phyloP scores from a whole-genome alignment of 2,888 invertebrate species.

The Lymantria monacha region DNA sequence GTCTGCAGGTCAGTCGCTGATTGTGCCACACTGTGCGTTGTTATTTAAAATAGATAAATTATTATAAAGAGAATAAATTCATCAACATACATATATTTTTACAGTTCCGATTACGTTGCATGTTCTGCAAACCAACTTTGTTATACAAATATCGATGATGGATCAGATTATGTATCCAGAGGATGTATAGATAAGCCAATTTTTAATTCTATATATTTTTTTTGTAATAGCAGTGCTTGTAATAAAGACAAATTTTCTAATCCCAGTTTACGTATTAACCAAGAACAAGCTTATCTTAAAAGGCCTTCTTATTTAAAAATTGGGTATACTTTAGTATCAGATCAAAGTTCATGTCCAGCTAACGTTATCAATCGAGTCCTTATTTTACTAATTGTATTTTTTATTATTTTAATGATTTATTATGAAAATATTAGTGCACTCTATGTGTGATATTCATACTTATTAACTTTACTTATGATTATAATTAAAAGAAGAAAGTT shows the following conservation, averaged over 20 bases:
- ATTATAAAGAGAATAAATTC: no score
- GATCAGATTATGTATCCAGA: slow-evolving; percentile 46
- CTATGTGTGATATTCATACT: not conserved
- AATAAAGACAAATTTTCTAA: slow-evolving; percentile 36
- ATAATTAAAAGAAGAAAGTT: not conserved
- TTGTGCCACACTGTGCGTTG: no score
- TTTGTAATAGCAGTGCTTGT: slow-evolving; percentile 48
- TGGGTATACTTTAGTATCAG: not conserved
- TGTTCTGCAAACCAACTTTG: slow-evolving; percentile 55
- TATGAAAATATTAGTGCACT: not conserved
- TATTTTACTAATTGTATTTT: not conserved
- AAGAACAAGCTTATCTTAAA: not conserved
- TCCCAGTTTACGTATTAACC: slow-evolving; percentile 4
- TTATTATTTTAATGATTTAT: not conserved
- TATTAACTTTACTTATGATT: not conserved
- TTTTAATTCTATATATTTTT: slow-evolving; percentile 51
- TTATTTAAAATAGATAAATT: no score
- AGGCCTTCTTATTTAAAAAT: not conserved
- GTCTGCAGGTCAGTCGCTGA: no score
- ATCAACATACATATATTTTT: slow-evolving; percentile 23
- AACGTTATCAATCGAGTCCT: not conserved
- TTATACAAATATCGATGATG: slow-evolving; percentile 51
- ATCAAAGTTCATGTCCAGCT: not conserved
- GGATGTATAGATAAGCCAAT: slow-evolving; percentile 53
- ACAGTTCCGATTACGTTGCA: slow-evolving; percentile 49